Evolutionary conservation across 2,888 invertebrate genomes (phyloP), one percentile per base, ranked within the genome.

Genomic region (Byasa hedistus): DNA sequence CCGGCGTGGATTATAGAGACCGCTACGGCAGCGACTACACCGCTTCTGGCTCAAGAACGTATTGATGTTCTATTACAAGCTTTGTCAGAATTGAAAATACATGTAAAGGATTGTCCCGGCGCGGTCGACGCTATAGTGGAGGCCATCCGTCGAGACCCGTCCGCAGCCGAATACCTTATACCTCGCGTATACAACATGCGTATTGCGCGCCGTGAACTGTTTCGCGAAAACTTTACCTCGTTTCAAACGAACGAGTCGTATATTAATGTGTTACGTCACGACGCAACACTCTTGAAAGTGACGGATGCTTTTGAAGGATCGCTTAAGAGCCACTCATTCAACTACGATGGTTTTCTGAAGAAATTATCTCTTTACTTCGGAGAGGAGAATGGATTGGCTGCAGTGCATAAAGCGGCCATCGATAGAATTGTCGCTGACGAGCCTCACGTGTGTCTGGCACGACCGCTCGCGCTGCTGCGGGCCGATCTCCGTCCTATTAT

Each of bases 261-360:
- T 54, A 2, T 83, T 1, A 89, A 89, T 68, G 84, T 77, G 0
- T 69, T 89, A 17, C 81, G 79, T 24, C 86, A 88, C 57, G 79
- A 86, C 22, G 68, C 73, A 2, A 56, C 59, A 22, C 22, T 63
- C 32, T 59, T 66, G n/a, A 63, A 24, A 19, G 55, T 55, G 22
- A 66, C 78, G 0, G 70, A 73, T 15, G 69, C 76, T n/a, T 72
- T 80, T 8, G 66, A 77, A 4, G 55, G 71, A 44, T 39, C 81
- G 12, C 60, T 74, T 3, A 54, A 64, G 1, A 64, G 69, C 48
- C 54, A 69, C 24, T 68, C 73, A 27, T 66, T 78, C 2, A 66
- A 69, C 32, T 76, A 72, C 59, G 76, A 85, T 36, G 63, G 66
- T 5, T 89, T 85, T 69, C 64, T 84, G 0, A 74, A 73, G 1